Evolutionary conservation across 1,140 invertebrate genomes (phyloP).

Genomic region (Colletes latitarsis): DNA sequence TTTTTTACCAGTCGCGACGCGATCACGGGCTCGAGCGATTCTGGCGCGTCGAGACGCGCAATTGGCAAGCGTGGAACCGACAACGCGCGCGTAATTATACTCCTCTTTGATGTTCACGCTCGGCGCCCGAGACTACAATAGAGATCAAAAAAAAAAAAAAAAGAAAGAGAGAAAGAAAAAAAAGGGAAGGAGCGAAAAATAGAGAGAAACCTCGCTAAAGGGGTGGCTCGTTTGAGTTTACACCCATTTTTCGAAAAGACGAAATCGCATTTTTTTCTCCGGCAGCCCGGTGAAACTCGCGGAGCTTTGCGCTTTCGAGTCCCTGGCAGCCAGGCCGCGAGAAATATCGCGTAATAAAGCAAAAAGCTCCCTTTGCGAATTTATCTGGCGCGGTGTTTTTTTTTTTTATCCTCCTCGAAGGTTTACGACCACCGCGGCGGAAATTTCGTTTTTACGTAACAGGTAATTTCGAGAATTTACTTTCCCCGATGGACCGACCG

Average conservation of each 20-base stretch:
- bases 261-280: slow-evolving; percentile 1
- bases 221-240: slow-evolving; percentile 18
- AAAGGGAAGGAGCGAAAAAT: neutral
- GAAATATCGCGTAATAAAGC: slow-evolving; percentile 45
- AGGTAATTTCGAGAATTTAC: slow-evolving; percentile 48
- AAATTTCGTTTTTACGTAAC: slow-evolving; percentile 48
- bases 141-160: slow-evolving; percentile 28
- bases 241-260: slow-evolving; percentile 40
- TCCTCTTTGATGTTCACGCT: slow-evolving; percentile 42
- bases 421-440: slow-evolving; percentile 12
- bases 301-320: slow-evolving; percentile 32
- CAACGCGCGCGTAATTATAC: slow-evolving; percentile 36
- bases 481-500: slow-evolving; percentile 21
- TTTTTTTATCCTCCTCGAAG: neutral
- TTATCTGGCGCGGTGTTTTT: slow-evolving; percentile 8
- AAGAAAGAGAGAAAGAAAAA: neutral
- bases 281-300: neutral
- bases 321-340: neutral
- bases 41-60: slow-evolving; percentile 9
- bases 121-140: slow-evolving; percentile 17
- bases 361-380: slow-evolving; percentile 44
- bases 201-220: neutral
- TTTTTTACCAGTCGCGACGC: neutral
- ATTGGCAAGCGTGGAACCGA: slow-evolving; percentile 31
- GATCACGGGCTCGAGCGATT: slow-evolving; percentile 15